A percentile compares a stretch with the other conserved stretches of the same genome.
Conservation (phyloP, 2,113 vertebrate species). For the Empidonax traillii region DNA sequence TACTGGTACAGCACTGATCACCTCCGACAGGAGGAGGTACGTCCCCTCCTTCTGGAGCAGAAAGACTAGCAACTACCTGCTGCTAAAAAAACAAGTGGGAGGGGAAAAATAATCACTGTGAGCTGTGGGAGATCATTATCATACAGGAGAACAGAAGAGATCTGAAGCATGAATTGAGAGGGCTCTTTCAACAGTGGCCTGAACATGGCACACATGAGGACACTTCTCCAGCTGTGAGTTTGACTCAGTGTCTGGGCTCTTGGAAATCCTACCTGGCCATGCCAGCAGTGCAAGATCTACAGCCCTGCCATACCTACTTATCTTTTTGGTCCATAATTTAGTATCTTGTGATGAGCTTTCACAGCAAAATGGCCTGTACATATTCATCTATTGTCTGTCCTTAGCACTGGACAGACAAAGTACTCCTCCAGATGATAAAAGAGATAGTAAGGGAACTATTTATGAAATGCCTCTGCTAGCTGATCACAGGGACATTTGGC, state of each 20-base stretch:
- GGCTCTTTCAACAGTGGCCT: background rate
- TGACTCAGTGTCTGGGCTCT: background rate
- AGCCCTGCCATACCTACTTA: background rate
- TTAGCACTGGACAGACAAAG: background rate
- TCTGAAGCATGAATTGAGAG: background rate
- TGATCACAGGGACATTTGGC: background rate
- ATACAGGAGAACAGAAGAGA: background rate
- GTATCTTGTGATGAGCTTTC: background rate
- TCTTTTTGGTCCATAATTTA: background rate
- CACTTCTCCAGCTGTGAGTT: background rate
- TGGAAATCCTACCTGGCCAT: background rate
- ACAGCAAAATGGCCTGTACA: background rate
- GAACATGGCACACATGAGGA: background rate
- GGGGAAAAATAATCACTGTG: background rate
- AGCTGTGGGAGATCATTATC: background rate
- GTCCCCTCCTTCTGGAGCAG: background rate
- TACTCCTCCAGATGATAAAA: background rate
- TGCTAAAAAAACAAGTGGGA: background rate
- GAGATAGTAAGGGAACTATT: background rate
- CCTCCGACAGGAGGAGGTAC: accelerated
- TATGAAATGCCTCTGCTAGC: background rate
- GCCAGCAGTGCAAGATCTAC: background rate
- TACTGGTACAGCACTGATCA: background rate
- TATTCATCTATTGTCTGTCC: background rate
- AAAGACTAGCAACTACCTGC: background rate